Conservation (phyloP, 2,888 invertebrate genomes). For the Frankliniella fusca region DNA sequence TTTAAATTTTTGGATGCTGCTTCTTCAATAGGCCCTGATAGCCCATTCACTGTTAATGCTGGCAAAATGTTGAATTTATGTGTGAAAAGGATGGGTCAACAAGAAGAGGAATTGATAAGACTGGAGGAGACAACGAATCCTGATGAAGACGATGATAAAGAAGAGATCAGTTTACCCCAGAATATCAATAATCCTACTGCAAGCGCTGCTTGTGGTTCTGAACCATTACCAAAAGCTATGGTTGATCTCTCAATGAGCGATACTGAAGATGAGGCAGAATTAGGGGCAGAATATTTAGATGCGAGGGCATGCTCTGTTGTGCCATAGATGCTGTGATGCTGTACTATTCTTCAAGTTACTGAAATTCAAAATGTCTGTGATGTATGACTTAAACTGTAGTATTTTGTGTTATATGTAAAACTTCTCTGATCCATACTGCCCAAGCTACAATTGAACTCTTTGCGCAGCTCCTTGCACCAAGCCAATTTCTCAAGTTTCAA, state of each 20-base stretch:
- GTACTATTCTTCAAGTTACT: neutral
- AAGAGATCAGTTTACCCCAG: neutral
- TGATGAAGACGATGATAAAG: constrained; percentile 71
- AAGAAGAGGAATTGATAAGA: constrained; percentile 91
- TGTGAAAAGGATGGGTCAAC: constrained; percentile 80
- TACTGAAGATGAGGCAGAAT: neutral
- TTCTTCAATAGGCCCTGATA: constrained; percentile 61
- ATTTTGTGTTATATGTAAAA: constrained; percentile 3
- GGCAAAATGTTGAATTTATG: constrained; percentile 84
- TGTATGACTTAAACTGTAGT: neutral
- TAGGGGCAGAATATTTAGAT: neutral
- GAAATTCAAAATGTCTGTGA: constrained; percentile 14
- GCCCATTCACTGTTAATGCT: constrained; percentile 78
- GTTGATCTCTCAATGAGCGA: neutral
- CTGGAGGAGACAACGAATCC: constrained; percentile 98
- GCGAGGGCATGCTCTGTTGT: constrained; percentile 3
- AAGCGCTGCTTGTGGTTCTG: neutral
- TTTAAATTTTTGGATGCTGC: constrained; percentile 18
- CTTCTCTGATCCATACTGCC: neutral
- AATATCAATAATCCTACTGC: constrained; percentile 22
- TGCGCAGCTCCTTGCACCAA: too few species aligned
- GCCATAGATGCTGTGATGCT: constrained; percentile 17
- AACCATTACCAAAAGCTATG: neutral
- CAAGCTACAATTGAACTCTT: too few species aligned
- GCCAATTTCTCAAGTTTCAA: too few species aligned